A percentile compares a stretch with the other conserved stretches of the same genome.
These are phyloP conservation scores for Gadus macrocephalus DNA, from an alignment of 2,113 vertebrate genomes.

Conservation along the genomic window DNA sequence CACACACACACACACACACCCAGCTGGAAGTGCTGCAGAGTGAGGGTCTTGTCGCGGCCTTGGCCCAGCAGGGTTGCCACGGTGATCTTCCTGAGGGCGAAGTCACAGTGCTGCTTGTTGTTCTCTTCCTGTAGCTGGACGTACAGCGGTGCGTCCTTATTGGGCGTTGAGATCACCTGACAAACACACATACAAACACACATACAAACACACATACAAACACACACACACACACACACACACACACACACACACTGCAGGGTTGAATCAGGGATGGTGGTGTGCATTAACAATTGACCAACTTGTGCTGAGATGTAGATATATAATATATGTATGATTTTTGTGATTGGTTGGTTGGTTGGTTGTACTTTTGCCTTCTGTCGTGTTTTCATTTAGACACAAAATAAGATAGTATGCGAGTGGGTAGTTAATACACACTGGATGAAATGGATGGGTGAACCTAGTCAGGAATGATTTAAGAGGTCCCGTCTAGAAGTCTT, in stretches of 20 bases:
- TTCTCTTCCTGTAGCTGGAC: slow-evolving; percentile 67
- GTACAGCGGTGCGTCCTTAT: slow-evolving; percentile 56
- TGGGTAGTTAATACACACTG: too few species aligned
- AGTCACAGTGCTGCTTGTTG: slow-evolving; percentile 59
- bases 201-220: too few species aligned
- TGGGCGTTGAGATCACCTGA: slow-evolving; percentile 71
- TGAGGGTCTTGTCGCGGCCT: slow-evolving; percentile 48
- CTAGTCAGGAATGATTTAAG: too few species aligned
- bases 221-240: background rate
- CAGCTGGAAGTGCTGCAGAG: slow-evolving; percentile 64
- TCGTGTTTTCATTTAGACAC: too few species aligned
- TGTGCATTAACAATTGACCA: too few species aligned
- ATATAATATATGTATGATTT: too few species aligned
- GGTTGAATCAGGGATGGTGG: background rate
- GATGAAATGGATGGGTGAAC: too few species aligned
- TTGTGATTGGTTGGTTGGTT: too few species aligned
- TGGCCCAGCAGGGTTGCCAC: slow-evolving; percentile 62
- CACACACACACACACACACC: slow-evolving; percentile 45
- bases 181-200: background rate
- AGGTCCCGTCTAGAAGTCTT: background rate
- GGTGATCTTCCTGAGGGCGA: slow-evolving; percentile 68
- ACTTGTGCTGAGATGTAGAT: too few species aligned
- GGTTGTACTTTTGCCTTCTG: too few species aligned
- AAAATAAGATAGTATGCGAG: too few species aligned
- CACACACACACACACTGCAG: background rate